Evolutionary conservation across 1,140 invertebrate genomes (phyloP).

Genomic region (Copidosoma floridanum): DNA sequence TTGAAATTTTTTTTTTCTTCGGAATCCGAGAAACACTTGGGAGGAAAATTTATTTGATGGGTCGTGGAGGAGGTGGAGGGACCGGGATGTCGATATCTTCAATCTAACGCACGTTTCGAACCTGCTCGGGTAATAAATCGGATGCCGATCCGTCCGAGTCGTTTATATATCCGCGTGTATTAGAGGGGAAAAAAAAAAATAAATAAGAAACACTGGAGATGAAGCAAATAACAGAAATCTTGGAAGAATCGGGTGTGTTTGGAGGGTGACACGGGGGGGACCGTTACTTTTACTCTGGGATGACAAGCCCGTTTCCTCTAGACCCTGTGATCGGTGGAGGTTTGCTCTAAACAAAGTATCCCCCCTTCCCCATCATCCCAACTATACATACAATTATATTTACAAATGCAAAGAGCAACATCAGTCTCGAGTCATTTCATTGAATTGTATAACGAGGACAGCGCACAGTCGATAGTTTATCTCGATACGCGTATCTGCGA

Average conservation of each 20-base stretch:
- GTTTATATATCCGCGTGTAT: constrained; percentile 23
- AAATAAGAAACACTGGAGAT: not conserved
- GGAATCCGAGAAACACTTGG: not conserved
- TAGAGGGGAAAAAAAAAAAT: constrained; percentile 13
- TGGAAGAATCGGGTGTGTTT: constrained; percentile 27
- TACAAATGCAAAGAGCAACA: not conserved
- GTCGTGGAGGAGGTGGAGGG: not conserved
- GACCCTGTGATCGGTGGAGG: no score
- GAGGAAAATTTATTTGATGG: not conserved
- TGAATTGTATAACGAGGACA: no score
- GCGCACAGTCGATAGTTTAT: not conserved
- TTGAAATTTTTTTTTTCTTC: no score
- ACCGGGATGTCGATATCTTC: constrained; percentile 3
- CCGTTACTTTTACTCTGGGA: no score
- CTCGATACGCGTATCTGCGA: not conserved
- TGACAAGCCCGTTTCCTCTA: no score
- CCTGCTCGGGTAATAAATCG: constrained; percentile 5
- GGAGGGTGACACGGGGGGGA: constrained; percentile 27
- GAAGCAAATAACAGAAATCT: not conserved
- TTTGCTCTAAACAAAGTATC: no score
- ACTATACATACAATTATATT: no score
- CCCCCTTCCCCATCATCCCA: no score
- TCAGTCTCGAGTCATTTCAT: not conserved
- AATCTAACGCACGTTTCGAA: constrained; percentile 15
- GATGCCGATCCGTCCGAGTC: constrained; percentile 15